Base-by-base conservation (phyloP, 2,888 invertebrate genomes). In the Chymomyza caudatula region DNA sequence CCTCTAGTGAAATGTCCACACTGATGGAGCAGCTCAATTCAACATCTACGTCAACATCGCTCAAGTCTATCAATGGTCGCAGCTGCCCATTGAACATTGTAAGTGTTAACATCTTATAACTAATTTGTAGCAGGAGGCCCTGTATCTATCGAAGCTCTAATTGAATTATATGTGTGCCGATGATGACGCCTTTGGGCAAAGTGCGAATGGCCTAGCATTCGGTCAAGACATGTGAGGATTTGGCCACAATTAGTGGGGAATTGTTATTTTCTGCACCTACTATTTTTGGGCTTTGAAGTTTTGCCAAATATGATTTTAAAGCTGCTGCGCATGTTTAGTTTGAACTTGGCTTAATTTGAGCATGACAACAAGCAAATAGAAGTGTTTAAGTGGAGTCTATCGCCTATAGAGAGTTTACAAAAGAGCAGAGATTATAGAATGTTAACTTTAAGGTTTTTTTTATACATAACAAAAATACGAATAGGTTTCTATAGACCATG, bases 71-170 rank as follows among this genome's bases (percentile, higher is more conserved):
- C 25, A 47, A 66, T 59, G 85, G 80, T 52, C 87, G 89, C 64
- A 83, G 81, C 63, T 90, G 90, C 69, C 90, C 90, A 2, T 64
- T 90, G 57, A 88, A 86, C 67, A 87, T 90, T 64, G 90, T 90
- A 85, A 90, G 90, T 90, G 71, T 42, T 43, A n/a, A 55, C 23
- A 6, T 22, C 15, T 13, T 17, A n/a, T 11, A 6, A n/a, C 49
- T 49, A 17, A 15, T 44, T 5, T 44, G n/a, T n/a, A 0, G 47
- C 15, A 44, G 49, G 17, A 4, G 17, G n/a, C 49, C 19, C 49
- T 49, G 49, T 49, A 8, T 20, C 0, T 15, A n/a, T 3, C 49
- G 17, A 19, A 17, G 49, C 19, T 5, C 17, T 19, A 19, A 49
- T 23, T n/a, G 13, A n/a, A 11, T 20, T 23, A 52, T 37, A 11